phyloP scores from a whole-genome alignment of 1,140 invertebrate species.

The Zaprionus inermis region DNA sequence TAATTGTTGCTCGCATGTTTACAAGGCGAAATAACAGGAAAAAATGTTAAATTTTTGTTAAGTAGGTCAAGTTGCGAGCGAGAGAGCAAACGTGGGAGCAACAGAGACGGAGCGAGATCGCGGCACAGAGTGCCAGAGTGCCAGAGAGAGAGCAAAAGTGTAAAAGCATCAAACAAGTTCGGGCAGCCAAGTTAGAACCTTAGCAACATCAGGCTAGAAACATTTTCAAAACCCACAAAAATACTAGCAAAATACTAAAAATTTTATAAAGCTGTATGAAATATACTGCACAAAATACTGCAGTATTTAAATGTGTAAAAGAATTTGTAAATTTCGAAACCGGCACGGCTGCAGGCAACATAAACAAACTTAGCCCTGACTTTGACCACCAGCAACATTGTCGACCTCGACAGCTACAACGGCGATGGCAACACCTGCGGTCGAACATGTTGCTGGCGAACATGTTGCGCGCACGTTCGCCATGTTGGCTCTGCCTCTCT shows the following conservation, averaged over 20 bases:
- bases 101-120: slow-evolving; percentile 20
- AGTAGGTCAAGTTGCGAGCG: slow-evolving; percentile 81
- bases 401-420: slow-evolving; percentile 53
- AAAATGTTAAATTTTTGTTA: slow-evolving; percentile 82
- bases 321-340: neutral
- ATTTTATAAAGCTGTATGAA: neutral
- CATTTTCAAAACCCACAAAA: neutral
- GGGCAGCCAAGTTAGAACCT: slow-evolving; percentile 32
- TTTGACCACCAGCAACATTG: slow-evolving; percentile 66
- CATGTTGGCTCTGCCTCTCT: slow-evolving; percentile 1
- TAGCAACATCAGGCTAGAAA: slow-evolving; percentile 4
- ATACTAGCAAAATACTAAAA: neutral
- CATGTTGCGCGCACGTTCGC: slow-evolving; percentile 48
- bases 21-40: slow-evolving; percentile 82
- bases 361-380: slow-evolving; percentile 80
- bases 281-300: neutral
- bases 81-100: slow-evolving; percentile 9
- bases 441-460: slow-evolving; percentile 61
- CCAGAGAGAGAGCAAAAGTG: slow-evolving; percentile 33
- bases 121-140: slow-evolving; percentile 12
- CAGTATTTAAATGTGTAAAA: slow-evolving; percentile 1
- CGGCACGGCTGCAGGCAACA: slow-evolving; percentile 19
- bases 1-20: slow-evolving; percentile 73
- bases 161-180: slow-evolving; percentile 66
- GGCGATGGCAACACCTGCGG: slow-evolving; percentile 42